Evolutionary conservation across 2,113 vertebrate genomes (phyloP), one percentile per base, ranked within the genome.

Genomic region (Xiphias gladius): DNA sequence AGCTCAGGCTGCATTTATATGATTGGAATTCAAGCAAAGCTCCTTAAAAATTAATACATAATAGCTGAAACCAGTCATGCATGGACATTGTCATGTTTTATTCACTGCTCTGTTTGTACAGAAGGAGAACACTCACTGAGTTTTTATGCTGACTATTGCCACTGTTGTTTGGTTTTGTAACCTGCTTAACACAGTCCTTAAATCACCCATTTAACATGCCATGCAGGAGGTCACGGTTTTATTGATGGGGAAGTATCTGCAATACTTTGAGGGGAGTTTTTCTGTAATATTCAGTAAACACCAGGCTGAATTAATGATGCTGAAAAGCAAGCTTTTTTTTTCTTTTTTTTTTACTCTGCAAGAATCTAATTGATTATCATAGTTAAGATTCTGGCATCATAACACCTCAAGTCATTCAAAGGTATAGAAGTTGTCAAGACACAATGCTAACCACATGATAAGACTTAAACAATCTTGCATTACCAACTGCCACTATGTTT

Each of bases 201-300:
- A 90, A 80, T 86, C 85, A 91, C 88, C 57, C 67, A 68, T 85
- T 88, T 86, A 86, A 83, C 93, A 91, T 93, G 85, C 87, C 91
- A 93, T 94, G 92, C 92, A 87, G 76, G 79, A 81, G 69, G 62
- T 75, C 67, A 79, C 63, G 67, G 54, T 59, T 77, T 76, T 28
- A 62, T n/a, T 46, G 17, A 62, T 19, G 14, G 65, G 65, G 19
- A 70, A 76, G 22, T 78, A 87, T 66, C 43, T 69, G 71, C 58
- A 62, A 70, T 73, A 85, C 46, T 86, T 57, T 32, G 1, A 71
- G 24, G 69, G 75, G 64, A 64, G 5, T 55, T 79, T 11, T 35
- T 75, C 57, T 68, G 28, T 75, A 65, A 22, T 77, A 65, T 54
- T 84, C 16, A 35, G 26, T 59, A 69, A 79, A 86, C 37, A 83